A percentile compares a stretch with the other conserved stretches of the same genome.
These are phyloP conservation scores for Pseudorectes ferrugineus DNA, from an alignment of 2,113 vertebrate genomes.

Conservation along the genomic window DNA sequence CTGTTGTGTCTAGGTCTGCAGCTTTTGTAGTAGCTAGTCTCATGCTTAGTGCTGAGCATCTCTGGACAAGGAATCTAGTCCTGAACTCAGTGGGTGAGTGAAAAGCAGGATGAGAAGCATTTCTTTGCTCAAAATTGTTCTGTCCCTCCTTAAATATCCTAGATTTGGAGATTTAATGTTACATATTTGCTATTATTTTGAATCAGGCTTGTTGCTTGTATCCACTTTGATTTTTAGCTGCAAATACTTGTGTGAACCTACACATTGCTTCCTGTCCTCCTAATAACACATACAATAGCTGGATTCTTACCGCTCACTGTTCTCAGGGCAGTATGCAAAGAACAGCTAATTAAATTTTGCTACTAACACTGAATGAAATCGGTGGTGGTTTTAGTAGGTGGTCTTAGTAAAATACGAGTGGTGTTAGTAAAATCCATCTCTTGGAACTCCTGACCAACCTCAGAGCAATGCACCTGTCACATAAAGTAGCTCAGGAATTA, in stretches of 20 bases:
- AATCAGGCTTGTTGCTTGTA: not conserved
- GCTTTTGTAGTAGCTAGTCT: conserved; percentile 41
- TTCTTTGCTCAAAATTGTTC: not conserved
- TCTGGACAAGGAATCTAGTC: not conserved
- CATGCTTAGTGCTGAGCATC: conserved; percentile 7
- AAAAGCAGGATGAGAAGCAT: not conserved
- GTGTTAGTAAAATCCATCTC: not conserved
- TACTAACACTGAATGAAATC: not conserved
- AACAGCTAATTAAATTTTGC: not conserved
- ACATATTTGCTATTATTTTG: not conserved
- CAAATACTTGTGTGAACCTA: not conserved
- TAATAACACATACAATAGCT: not conserved
- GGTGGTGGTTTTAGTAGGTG: not conserved
- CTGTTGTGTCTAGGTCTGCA: conserved; percentile 46
- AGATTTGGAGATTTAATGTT: not conserved
- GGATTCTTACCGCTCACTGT: not conserved
- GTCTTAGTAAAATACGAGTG: not conserved
- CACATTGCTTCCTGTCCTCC: not conserved
- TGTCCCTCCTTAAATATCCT: not conserved
- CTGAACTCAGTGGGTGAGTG: not conserved
- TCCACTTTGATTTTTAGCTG: not conserved
- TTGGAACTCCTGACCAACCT: not conserved
- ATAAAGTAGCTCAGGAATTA: not conserved
- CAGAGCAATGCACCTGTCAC: not conserved
- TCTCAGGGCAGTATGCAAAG: not conserved